Evolutionary conservation across 1,140 invertebrate genomes (phyloP), one percentile per base, ranked within the genome.

Genomic region (Drosophila lowei): DNA sequence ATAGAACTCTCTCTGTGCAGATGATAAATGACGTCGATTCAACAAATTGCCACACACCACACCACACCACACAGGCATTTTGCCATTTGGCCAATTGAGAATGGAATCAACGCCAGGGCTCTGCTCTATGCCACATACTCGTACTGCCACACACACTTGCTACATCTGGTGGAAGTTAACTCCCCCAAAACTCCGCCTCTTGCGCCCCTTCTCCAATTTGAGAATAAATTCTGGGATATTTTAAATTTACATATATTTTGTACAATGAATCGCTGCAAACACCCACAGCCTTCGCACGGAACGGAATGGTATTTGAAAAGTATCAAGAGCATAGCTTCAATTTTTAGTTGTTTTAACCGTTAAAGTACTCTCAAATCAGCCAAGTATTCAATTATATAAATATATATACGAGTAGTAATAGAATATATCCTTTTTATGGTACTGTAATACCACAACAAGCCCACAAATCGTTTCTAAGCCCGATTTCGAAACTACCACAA

Each of bases 1-100:
- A 25, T 62, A 60, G 42, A 61, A 49, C 64, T 54, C 74, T 70
- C 48, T 13, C 30, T 48, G 71, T 81, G 75, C 70, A 80, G 78
- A 86, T 86, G 83, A 86, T 86, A 88, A 88, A 88, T 86, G 83
- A 88, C 75, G 83, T 70, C 71, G 78, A 81, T 70, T 81, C 71
- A 77, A 66, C 83, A 88, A 88, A 81, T 85, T 78, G 64, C 78
- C 77, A 56, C 56, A 75, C 77, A 25, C 23, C 23, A 25, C 23
- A 25, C 23, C 23, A 25, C 23, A 25, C 23, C 23, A 25, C 23
- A 79, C 60, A 84, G 59, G 30, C 30, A 30, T 38, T 55, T 42
- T 47, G 43, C 62, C 80, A 79, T 84, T 83, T 85, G 72, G 59
- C 80, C 83, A 79, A 85, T 85, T 62, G 77, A 80, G 75, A 85